Base-by-base conservation (phyloP, 2,888 invertebrate genomes). In the Tuberolachnus salignus region DNA sequence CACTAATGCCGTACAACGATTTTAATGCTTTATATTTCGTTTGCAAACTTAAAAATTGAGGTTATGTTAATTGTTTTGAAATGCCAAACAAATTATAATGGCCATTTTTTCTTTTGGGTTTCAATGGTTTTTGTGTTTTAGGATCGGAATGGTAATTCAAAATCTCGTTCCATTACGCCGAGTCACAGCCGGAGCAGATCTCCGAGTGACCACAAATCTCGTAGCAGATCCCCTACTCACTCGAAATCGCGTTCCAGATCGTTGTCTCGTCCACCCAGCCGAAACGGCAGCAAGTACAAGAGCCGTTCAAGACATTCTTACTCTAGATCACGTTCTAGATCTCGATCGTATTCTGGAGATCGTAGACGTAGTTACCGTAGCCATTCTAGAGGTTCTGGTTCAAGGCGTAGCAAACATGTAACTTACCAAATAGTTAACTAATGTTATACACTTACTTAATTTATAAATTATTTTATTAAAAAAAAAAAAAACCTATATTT, bases 301-400 rank as follows among this genome's bases (percentile, higher is more conserved):
- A 78, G 78, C 42, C 78, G 78, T 61, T 78, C 78, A 0, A 78
- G 67, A 51, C 78, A 78, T 69, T 78, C 78, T 1, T 78, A 78
- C n/a, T 80, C 80, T 13, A 69, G 67, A 42, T 75, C 80, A 9
- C 74, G 74, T 13, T 80, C 80, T 9, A 61, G 81, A 44, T 81
- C 78, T 16, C 81, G 81, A 46, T 81, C 81, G 0, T 81, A 81
- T 66, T 78, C 75, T 10, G 80, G 69, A 1, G 80, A 74, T 53
- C 64, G 75, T 8, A 69, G 67, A 21, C 75, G 80, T n/a, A 75
- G 80, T 26, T 75, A 80, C 61, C 80, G 80, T 1, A 80, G 80
- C 44, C 66, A 75, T n/a, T 80, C 80, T 9, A 10, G 80, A 16
- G 75, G 80, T 8, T 75, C 80, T 2, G 80, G 75, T 8, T 80